Percentiles rank a stretch among this genome's conserved stretches.
Conservation (phyloP, 2,797 vertebrate genomes). For the Scolopax rusticola region DNA sequence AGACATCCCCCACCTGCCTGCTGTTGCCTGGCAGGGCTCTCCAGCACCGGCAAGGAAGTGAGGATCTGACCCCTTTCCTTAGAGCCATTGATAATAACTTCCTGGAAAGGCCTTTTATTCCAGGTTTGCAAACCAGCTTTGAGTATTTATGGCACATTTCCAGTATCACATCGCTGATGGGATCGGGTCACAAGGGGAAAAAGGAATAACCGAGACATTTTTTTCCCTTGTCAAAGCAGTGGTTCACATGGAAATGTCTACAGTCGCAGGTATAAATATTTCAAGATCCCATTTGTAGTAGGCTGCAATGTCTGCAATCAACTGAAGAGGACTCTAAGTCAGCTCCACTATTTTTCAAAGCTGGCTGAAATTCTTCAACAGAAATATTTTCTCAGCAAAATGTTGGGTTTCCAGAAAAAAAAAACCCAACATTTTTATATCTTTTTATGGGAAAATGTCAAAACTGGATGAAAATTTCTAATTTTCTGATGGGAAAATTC, state of each 20-base stretch:
- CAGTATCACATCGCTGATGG: conserved; percentile 34
- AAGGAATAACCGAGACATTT: background rate
- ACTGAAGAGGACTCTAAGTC: conserved; percentile 22
- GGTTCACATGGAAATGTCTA: conserved; percentile 13
- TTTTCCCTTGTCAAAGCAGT: conserved; percentile 32
- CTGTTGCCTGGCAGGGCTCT: background rate
- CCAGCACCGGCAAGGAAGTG: background rate
- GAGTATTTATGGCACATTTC: conserved; percentile 63
- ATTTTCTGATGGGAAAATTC: conserved; percentile 71
- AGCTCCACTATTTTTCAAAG: background rate
- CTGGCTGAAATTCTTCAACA: conserved; percentile 42
- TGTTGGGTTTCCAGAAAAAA: conserved; percentile 11
- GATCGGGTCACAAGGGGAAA: conserved; percentile 44
- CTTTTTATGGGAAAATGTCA: conserved; percentile 55
- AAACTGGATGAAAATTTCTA: conserved; percentile 67
- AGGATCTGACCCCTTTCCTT: conserved; percentile 74
- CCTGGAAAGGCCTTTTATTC: conserved; percentile 72
- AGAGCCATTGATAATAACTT: conserved; percentile 77
- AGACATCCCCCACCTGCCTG: conserved; percentile 23
- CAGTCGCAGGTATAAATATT: background rate
- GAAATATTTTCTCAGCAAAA: conserved; percentile 59
- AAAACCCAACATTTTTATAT: conserved; percentile 40
- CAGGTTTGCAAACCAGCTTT: conserved; percentile 50
- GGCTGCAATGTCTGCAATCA: background rate
- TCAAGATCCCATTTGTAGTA: background rate